phyloP scores from a whole-genome alignment of 2,797 vertebrate genomes.

The Peromyscus eremicus region DNA sequence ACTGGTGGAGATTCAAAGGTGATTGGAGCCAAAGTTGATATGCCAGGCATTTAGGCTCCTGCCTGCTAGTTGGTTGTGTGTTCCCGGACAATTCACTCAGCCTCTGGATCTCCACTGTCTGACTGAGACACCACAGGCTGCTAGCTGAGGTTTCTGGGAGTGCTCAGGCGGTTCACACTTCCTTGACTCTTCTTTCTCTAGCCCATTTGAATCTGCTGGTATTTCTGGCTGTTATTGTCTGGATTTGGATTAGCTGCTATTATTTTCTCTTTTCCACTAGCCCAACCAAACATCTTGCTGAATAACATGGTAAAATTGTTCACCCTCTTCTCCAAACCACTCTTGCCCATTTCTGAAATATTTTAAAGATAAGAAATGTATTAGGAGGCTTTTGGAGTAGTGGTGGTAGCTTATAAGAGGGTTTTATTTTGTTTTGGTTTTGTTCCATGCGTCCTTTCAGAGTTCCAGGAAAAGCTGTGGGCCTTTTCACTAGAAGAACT shows the following conservation, averaged over 20 bases:
- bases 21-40: not conserved
- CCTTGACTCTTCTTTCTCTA: not conserved
- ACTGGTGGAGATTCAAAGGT: not conserved
- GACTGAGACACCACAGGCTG: not conserved
- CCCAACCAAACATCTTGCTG: not conserved
- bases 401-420: not conserved
- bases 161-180: no score
- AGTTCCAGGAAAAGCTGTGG: not conserved
- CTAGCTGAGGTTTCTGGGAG: not conserved
- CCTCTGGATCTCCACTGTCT: not conserved
- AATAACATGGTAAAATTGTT: not conserved
- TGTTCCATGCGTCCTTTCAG: not conserved
- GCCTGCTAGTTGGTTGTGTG: not conserved
- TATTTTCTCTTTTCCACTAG: not conserved
- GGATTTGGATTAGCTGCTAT: not conserved
- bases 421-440: slow-evolving; percentile 21
- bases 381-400: not conserved
- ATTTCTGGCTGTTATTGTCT: not conserved
- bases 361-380: not conserved
- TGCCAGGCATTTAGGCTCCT: not conserved
- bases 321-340: not conserved
- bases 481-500: not conserved
- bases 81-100: not conserved
- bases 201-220: not conserved
- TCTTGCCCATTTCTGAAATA: slow-evolving; percentile 16